These are phyloP conservation scores for Apocheima hispidaria DNA, from an alignment of 2,888 invertebrate species.

Conservation along the genomic window DNA sequence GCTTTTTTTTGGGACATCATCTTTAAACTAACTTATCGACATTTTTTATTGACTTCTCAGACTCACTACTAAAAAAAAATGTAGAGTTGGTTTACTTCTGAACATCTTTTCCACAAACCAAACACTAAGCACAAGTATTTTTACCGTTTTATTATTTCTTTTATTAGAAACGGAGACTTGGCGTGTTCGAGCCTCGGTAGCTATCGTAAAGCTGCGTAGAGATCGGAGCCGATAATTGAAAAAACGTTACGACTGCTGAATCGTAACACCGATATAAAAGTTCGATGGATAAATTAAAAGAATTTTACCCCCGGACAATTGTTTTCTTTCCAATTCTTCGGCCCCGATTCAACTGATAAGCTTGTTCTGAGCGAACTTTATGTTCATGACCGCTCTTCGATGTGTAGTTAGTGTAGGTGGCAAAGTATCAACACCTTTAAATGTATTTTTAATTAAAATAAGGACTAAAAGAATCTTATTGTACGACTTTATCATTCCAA, in stretches of 20 bases:
- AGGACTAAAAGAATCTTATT: conserved; percentile 1
- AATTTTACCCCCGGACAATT: conserved; percentile 70
- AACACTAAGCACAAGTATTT: conserved; percentile 18
- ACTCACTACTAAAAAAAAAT: no score
- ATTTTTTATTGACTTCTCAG: no score
- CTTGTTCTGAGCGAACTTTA: conserved; percentile 77
- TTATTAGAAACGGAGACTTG: conserved; percentile 51
- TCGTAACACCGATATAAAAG: conserved; percentile 84
- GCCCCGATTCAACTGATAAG: conserved; percentile 74
- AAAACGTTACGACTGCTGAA: conserved; percentile 79
- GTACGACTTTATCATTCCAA: conserved; percentile 1
- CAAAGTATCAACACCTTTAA: conserved; percentile 58
- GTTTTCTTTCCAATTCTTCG: conserved; percentile 73
- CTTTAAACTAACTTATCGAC: no score
- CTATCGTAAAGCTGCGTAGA: conserved; percentile 75
- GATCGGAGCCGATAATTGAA: conserved; percentile 80
- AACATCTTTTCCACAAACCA: conserved; percentile 3
- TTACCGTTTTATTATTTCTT: conserved; percentile 43
- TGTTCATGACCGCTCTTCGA: conserved; percentile 67
- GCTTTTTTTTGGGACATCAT: no score
- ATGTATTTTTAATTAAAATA: conserved; percentile 65
- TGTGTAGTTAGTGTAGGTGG: conserved; percentile 70
- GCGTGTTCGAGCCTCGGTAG: conserved; percentile 71
- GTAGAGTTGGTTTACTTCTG: no score
- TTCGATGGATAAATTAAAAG: conserved; percentile 83